Evolutionary conservation across 2,113 vertebrate species (phyloP), one percentile per base, ranked within the genome.

Genomic region (Marcusenius ussheri): DNA sequence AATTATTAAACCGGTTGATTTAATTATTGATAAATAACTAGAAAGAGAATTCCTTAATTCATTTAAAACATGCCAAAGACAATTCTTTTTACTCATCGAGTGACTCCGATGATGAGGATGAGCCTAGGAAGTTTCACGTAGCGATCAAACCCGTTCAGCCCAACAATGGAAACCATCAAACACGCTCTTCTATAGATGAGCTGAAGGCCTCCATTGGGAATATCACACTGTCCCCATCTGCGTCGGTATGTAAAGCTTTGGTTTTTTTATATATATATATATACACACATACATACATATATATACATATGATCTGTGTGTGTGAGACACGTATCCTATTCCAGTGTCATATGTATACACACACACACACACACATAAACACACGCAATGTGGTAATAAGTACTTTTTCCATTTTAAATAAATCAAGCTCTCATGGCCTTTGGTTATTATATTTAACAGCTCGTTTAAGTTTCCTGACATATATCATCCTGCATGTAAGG

Each of bases 31-130:
- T 50, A 53, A 31, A 39, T 51, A 19, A 10, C 11, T 83, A 3
- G 45, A 88, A 88, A 45, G 13, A 49, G 1, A 0, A 83, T 90
- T 94, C 96, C 96, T 98, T 98, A 96, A 98, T 96, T 91, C 11
- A 89, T 89, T 86, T 89, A 91, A 95, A 94, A 99, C 98, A 98
- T 98, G 96, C 97, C 97, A 99, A 98, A 98, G 97, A 98, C 91
- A 99, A 98, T 91, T 96, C 97, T 93, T 99, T 98, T 94, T 98
- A 98, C 91, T 98, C 98, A 88, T 98, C 97, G 94, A 99, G 97
- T 91, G 98, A 99, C 95, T 98, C 97, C 0, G 98, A 98, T 88
- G 97, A 98, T 86, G 98, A 98, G 62, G 98, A 99, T 58, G 98
- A 98, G 91, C 97, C 97, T 89, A 97, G 96, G 93, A 98, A 97